Conservation (phyloP, 92 coral and sea anemone species). For the Phymanthus crucifer region DNA sequence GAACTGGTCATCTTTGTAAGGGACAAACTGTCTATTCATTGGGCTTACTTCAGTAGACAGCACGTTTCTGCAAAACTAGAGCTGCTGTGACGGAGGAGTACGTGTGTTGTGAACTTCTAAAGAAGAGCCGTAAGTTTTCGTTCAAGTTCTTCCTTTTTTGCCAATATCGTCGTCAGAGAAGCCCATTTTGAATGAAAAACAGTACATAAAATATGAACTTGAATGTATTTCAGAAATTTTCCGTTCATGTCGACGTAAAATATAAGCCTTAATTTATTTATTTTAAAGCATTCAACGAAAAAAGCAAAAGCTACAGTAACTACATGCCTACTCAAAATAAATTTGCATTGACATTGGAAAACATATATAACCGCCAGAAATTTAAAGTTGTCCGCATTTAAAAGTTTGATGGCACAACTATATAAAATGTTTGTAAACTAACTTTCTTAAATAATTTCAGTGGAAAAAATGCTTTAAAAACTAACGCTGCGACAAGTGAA, state of each 20-base stretch:
- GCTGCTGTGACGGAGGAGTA: too few relatives aligned
- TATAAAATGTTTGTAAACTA: not conserved
- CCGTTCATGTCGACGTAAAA: constrained; percentile 1
- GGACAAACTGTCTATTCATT: too few relatives aligned
- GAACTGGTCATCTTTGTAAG: too few relatives aligned
- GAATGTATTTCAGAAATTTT: not conserved
- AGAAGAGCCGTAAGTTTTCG: too few relatives aligned
- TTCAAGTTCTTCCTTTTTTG: too few relatives aligned
- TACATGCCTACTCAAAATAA: not conserved
- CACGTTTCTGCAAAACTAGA: too few relatives aligned
- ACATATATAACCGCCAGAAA: not conserved
- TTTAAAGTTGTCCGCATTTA: not conserved
- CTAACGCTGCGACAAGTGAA: not conserved
- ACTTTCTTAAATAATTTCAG: not conserved
- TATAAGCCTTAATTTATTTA: not conserved
- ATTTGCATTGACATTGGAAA: too few relatives aligned
- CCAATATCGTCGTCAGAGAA: too few relatives aligned
- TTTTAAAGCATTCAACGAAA: not conserved
- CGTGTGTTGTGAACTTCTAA: too few relatives aligned
- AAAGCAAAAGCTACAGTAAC: constrained; percentile 1
- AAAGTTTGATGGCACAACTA: not conserved
- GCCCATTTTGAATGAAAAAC: too few relatives aligned
- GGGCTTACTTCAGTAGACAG: too few relatives aligned
- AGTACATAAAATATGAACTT: too few relatives aligned
- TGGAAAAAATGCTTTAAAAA: constrained; percentile 1